Evolutionary conservation across 1,140 invertebrate species (phyloP).

Genomic region (Cylas formicarius): DNA sequence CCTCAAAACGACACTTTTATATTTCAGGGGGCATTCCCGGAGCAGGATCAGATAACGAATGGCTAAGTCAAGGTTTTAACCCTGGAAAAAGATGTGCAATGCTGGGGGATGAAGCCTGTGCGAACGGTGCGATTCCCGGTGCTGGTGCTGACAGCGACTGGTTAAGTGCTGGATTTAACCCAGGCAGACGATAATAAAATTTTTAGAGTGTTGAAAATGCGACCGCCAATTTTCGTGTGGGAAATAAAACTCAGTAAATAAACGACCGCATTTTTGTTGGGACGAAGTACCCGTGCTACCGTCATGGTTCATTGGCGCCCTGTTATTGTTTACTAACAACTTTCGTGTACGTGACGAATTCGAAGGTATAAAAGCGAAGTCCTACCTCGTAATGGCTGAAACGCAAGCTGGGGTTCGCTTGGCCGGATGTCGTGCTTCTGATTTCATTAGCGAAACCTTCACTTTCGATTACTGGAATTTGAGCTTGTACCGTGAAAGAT

Average conservation of each 20-base stretch:
- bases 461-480: conserved; percentile 92
- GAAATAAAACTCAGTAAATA: no score
- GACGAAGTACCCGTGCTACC: no score
- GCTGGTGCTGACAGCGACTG: conserved; percentile 19
- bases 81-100: conserved; percentile 20
- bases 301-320: no score
- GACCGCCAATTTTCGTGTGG: no score
- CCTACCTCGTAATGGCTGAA: conserved; percentile 97
- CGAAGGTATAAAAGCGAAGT: no score
- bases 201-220: no score
- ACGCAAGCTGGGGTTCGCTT: conserved; percentile 89
- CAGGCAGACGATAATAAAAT: conserved; percentile 16
- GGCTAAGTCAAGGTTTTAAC: conserved; percentile 12
- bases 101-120: conserved; percentile 18
- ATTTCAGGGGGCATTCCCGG: conserved; percentile 15
- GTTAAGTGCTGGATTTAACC: conserved; percentile 19
- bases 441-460: conserved; percentile 92
- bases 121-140: conserved; percentile 14
- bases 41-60: conserved; percentile 13
- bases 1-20: no score
- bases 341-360: no score
- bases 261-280: no score
- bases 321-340: no score
- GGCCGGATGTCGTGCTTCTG: conserved; percentile 88
- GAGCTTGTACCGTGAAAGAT: conserved; percentile 81